Base-by-base conservation (phyloP, 2,797 vertebrate genomes). In the Neosilurus hyrtlii region DNA sequence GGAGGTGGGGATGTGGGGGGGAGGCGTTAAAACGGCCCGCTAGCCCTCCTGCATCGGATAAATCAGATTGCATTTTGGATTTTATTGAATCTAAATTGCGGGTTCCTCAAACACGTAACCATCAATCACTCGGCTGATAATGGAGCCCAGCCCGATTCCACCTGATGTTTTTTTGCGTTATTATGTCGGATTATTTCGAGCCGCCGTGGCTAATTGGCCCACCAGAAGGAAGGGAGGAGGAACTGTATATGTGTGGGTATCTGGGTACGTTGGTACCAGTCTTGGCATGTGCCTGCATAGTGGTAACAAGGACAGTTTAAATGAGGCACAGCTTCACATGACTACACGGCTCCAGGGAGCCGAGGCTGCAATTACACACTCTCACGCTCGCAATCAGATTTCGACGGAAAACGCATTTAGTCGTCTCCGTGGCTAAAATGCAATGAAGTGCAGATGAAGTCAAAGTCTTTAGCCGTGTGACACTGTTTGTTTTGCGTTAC, bases 71-170 rank as follows among this genome's bases (percentile, higher is more conserved):
- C 94, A 92, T 93, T 93, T 94, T 95, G 92, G 93, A 91, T 82
- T 97, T 98, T 97, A 98, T 98, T 99, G 96, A 97, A 97, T 98
- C 96, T 97, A 97, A 96, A 98, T 97, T 96, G 96, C 93, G 92
- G 93, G 93, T 93, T 95, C 96, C 94, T 94, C 92, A 57, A 63
- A 81, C 79, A 24, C 73, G 52, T 93, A 95, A 95, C 96, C 95
- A 99, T 99, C 97, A 96, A 98, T 98, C 97, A 98, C 96, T 92
- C 88, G 88, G 86, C 92, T 96, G 95, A 96, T 98, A 97, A 98
- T 97, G 96, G 95, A 82, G 96, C 94, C 93, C 89, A 94, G 93
- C 95, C 95, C 94, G 95, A 95, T 97, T 97, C 95, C 96, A 96
- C 96, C 96, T 97, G 96, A 97, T 97, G 96, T 96, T 96, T 43